Base-by-base conservation (phyloP, 2,113 vertebrate genomes). In the Aphelocoma coerulescens region DNA sequence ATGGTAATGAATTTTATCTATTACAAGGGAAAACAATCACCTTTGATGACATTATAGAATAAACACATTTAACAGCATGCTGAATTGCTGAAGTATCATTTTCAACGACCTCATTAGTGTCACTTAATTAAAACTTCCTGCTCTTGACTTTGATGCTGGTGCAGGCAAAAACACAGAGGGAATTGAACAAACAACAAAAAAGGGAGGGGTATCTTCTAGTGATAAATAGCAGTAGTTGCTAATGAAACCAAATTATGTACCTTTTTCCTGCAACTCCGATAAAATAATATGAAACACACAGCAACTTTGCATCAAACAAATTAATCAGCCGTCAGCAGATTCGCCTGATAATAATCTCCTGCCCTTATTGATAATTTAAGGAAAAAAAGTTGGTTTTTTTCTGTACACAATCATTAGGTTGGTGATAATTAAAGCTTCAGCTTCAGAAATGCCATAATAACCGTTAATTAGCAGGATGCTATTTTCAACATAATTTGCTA, bases 391-490 rank as follows among this genome's bases (percentile, higher is more conserved):
- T 95, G 80, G 44, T 95, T 96, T 95, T 95, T 93, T 96, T 97
- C 97, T 96, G 95, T 98, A 98, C 98, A 98, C 98, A 98, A 96
- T 99, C 98, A 99, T 98, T 98, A 98, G 97, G 98, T 98, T 98
- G 98, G 98, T 98, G 98, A 99, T 99, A 99, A 99, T 99, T 99
- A 99, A 99, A 99, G 98, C 98, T 97, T 98, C 98, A 98, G 99
- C 98, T 99, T 99, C 98, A 99, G 99, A 99, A 99, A 99, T 99
- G 99, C 98, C 99, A 98, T 99, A 99, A 99, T 99, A 99, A 99
- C 98, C 86, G 98, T 99, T 99, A 99, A 99, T 99, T 99, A 99
- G 98, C 98, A 98, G 98, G 98, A 99, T 99, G 98, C 99, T 99
- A 99, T 99, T 99, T 99, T 99, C 98, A 98, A 99, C 98, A 98